phyloP scores from a whole-genome alignment of 2,888 invertebrate species.

The Pycnomerus fuliginosus region DNA sequence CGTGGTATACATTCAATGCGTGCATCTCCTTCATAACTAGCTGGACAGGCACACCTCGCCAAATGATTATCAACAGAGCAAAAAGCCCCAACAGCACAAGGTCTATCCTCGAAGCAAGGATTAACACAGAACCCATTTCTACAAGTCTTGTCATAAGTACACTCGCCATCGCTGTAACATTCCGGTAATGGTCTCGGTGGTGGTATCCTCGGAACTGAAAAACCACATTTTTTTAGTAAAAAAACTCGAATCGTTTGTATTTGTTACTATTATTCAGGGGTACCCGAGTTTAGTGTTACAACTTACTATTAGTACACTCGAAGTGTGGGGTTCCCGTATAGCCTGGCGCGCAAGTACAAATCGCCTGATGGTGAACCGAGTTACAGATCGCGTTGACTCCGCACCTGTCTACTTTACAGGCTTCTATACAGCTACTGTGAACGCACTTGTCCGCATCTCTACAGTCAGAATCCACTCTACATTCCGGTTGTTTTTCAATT shows the following conservation, averaged over 20 bases:
- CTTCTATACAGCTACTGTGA: conserved; percentile 73
- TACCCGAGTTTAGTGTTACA: too few relatives aligned
- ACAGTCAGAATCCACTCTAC: conserved; percentile 75
- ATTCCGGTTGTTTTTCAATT: conserved; percentile 57
- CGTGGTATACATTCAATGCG: conserved; percentile 73
- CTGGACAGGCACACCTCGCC: conserved; percentile 79
- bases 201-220: conserved; percentile 53
- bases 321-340: conserved; percentile 77
- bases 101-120: conserved; percentile 68
- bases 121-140: conserved; percentile 74
- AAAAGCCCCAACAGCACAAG: conserved; percentile 78
- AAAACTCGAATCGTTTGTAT: too few relatives aligned
- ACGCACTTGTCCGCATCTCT: conserved; percentile 68
- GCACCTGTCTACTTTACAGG: conserved; percentile 75
- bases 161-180: conserved; percentile 78
- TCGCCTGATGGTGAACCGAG: conserved; percentile 71
- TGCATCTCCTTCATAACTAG: conserved; percentile 74
- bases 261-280: too few relatives aligned
- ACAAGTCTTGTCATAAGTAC: conserved; percentile 72
- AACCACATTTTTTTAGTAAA: too few relatives aligned
- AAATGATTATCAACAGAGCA: conserved; percentile 77
- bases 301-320: conserved; percentile 64
- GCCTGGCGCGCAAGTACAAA: conserved; percentile 76
- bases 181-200: conserved; percentile 57
- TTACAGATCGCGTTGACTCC: conserved; percentile 82